Conservation (phyloP, 2,113 vertebrate genomes). For the Propithecus coquereli region DNA sequence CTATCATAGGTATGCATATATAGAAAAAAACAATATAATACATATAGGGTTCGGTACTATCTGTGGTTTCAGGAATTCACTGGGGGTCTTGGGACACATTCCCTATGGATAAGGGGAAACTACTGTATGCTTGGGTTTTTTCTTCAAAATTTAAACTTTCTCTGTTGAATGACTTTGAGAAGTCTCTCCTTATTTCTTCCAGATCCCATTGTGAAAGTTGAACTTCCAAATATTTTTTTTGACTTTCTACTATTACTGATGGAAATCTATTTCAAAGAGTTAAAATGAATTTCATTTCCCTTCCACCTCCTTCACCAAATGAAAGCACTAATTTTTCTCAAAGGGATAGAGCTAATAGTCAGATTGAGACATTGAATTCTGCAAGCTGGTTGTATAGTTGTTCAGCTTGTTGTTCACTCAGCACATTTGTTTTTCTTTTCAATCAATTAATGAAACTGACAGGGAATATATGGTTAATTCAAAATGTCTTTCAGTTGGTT, state of each 20-base stretch:
- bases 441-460: conserved; percentile 60
- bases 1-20: background rate
- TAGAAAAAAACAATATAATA: background rate
- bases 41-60: background rate
- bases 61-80: background rate
- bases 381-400: background rate
- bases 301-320: background rate
- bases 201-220: background rate
- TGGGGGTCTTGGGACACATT: background rate
- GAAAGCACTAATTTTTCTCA: conserved; percentile 33
- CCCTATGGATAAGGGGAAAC: background rate
- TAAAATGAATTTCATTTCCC: background rate
- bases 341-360: background rate
- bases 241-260: background rate
- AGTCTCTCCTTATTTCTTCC: background rate
- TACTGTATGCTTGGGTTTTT: background rate
- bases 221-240: background rate
- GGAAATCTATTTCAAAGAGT: background rate
- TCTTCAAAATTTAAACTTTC: background rate
- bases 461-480: background rate
- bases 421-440: background rate
- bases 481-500: conserved; percentile 4
- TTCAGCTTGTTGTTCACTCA: conserved; percentile 13
- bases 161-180: background rate
- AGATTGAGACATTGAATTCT: background rate